phyloP scores from a whole-genome alignment of 2,888 invertebrate species.

The Physocephala rufipes region DNA sequence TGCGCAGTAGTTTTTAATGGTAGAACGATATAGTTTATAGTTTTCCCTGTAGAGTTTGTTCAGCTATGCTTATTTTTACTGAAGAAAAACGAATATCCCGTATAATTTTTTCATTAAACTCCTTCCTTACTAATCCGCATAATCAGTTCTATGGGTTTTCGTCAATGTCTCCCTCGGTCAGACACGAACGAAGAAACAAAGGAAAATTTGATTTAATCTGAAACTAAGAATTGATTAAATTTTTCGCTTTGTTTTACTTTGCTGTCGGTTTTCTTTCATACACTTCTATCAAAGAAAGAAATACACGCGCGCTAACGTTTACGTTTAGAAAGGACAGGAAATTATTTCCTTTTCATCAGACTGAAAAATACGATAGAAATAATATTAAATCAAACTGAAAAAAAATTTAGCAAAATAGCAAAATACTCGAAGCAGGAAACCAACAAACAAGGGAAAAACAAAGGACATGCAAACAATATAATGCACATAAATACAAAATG shows the following conservation, averaged over 20 bases:
- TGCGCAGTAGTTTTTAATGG: too few species aligned
- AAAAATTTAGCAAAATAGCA: background rate
- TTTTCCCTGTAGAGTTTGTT: too few species aligned
- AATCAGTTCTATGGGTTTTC: conserved; percentile 15
- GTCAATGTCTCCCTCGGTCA: background rate
- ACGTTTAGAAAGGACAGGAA: conserved; percentile 47
- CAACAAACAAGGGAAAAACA: conserved; percentile 8
- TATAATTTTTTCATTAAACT: too few species aligned
- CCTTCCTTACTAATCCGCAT: too few species aligned
- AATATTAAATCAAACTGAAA: conserved; percentile 37
- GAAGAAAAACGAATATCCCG: too few species aligned
- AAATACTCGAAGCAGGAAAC: conserved; percentile 8
- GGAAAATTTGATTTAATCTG: conserved; percentile 21
- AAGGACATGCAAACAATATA: conserved; percentile 30
- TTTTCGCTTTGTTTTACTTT: background rate
- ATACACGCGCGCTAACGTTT: conserved; percentile 15
- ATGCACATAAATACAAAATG: too few species aligned
- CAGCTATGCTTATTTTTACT: too few species aligned
- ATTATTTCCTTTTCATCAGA: conserved; percentile 48
- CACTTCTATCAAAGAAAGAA: too few species aligned
- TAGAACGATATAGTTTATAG: too few species aligned
- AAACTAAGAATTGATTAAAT: conserved; percentile 15
- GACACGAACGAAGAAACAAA: background rate
- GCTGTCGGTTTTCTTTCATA: too few species aligned
- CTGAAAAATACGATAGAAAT: conserved; percentile 40